Base-by-base conservation (phyloP, 2,113 vertebrate species). In the Perccottus glenii region DNA sequence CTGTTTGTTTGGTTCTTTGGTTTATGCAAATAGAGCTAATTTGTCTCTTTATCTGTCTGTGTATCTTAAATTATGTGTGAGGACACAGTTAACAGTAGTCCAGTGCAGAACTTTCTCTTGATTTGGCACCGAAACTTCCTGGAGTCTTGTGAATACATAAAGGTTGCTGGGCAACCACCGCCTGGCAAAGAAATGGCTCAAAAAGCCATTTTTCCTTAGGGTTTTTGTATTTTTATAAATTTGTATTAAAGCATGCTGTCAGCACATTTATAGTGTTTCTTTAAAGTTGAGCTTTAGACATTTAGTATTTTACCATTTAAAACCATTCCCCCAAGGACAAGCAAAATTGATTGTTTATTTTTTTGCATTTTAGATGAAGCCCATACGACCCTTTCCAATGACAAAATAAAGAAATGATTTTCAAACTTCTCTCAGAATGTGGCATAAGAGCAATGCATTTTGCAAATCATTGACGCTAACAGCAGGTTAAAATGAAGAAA, bases 51-150 rank as follows among this genome's bases (percentile, higher is more conserved):
- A 6, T 40, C 19, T 38, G 3, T 16, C 0, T 51, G 51, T 50
- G 12, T 9, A 33, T 3, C 9, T 43, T 40, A 43, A 16, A 58
- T 58, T 15, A 58, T 16, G 38, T 14, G 44, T 19, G n/a, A 19
- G 32, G 38, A 42, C 40, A 43, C 38, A 43, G n/a, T 58, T 58
- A 58, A 58, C 38, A 43, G 56, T 19, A 15, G 40, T 19, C 9
- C 16, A 58, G 9, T 40, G 40, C 8, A n/a, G 56, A 43, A 58
- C 56, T 43, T 16, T 43, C 38, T 58, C 56, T 15, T 19, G n/a
- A 58, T 27, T 58, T 58, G 56, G 56, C 56, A 43, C 56, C 10
- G 15, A 40, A 35, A 58, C 56, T 58, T 58, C 56, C 56, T 58
- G 56, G 38, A 58, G 56, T 58, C 56, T 58, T 58, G 56, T 58